Evolutionary conservation across 2,888 invertebrate genomes (phyloP).

Genomic region (Microctonus brassicae): DNA sequence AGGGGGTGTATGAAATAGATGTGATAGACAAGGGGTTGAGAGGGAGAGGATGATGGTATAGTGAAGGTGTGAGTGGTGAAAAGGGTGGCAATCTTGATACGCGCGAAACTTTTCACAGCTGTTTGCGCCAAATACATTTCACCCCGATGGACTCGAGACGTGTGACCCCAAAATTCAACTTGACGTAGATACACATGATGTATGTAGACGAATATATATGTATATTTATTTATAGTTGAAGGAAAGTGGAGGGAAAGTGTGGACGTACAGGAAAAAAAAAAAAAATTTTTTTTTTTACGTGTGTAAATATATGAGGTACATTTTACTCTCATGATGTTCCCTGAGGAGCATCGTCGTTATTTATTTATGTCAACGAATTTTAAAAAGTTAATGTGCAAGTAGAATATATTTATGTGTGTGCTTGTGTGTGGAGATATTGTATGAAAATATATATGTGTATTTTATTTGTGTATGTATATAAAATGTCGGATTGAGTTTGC

Average conservation of each 20-base stretch:
- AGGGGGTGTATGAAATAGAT: too few relatives aligned
- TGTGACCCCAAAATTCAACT: slow-evolving; percentile 33
- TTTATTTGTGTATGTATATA: slow-evolving; percentile 29
- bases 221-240: slow-evolving; percentile 1
- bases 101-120: slow-evolving; percentile 31
- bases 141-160: slow-evolving; percentile 10
- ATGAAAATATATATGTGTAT: too few relatives aligned
- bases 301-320: neutral
- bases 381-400: slow-evolving; percentile 42
- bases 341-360: slow-evolving; percentile 36
- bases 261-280: neutral
- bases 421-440: neutral
- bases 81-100: slow-evolving; percentile 31
- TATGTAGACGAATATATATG: slow-evolving; percentile 9
- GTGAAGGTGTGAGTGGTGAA: neutral
- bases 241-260: slow-evolving; percentile 5
- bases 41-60: neutral
- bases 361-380: slow-evolving; percentile 44
- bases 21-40: neutral
- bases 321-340: slow-evolving; percentile 5
- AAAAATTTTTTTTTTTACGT: neutral
- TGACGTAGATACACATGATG: slow-evolving; percentile 28
- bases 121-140: slow-evolving; percentile 26
- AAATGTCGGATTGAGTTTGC: slow-evolving; percentile 39
- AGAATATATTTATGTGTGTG: slow-evolving; percentile 14